Evolutionary conservation across 2,113 vertebrate genomes (phyloP), one percentile per base, ranked within the genome.

Genomic region (Nycticryphes semicollaris): DNA sequence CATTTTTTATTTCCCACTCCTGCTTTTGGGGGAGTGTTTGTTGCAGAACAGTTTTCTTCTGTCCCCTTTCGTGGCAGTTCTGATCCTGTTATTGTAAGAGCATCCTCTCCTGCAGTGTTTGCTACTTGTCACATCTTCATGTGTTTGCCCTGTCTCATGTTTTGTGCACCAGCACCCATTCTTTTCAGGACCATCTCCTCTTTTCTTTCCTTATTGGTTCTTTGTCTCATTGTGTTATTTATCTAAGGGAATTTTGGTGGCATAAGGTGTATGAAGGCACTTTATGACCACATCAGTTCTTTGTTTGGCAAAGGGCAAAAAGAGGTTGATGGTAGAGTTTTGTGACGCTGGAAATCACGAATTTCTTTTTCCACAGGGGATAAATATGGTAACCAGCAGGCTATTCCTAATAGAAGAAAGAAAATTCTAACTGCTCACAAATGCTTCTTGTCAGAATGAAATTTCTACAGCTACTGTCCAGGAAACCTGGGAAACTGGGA

Each of bases 381-480:
- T 37, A 81, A 39, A 33, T 57, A 57, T 87, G 45, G n/a, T 56
- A 82, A 54, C 18, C 12, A 51, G 72, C 57, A 73, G 84, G 33
- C 75, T 47, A 14, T 47, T 81, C 37, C 41, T 79, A 50, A 66
- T 30, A 57, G 85, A 76, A 87, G 75, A 73, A 91, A 79, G 84
- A 68, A 69, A 67, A 54, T 9, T 81, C 10, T 84, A 64, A 67
- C 30, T 66, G 6, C 18, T 74, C 47, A 35, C 66, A 87, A 77
- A 89, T 63, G 17, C 12, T 83, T 78, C 62, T 62, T 82, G 31
- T 59, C 37, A 96, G 62, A 94, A 99, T 99, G 98, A 97, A 95
- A 24, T 91, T 90, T 15, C 66, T 96, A 67, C 96, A 92, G 62
- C 68, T 88, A 31, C 70, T 98, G 25, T 92, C 45, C 84, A 97